Conservation (phyloP, 2,797 vertebrate species). For the Ispidina lecontei region DNA sequence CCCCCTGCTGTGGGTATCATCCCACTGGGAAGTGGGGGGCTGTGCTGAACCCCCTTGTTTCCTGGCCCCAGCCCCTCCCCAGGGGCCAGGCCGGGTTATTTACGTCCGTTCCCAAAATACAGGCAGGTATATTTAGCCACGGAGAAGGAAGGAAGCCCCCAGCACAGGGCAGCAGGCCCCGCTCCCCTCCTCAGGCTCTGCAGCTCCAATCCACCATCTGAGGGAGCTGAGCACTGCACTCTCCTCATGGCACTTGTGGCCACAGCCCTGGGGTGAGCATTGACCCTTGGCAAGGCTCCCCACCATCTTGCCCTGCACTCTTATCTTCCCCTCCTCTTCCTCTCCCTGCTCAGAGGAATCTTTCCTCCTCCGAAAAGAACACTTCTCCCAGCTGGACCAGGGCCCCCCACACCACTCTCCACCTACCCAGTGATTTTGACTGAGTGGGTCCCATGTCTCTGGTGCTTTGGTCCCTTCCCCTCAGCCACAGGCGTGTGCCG, state of each 20-base stretch:
- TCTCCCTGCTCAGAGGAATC: background rate
- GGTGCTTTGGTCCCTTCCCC: conserved; percentile 83
- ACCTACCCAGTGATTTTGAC: conserved; percentile 94
- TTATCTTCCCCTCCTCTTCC: background rate
- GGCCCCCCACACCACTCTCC: accelerated
- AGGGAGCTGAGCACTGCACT: accelerated
- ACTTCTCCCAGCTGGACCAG: accelerated
- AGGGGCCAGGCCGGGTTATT: background rate
- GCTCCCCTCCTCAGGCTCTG: background rate
- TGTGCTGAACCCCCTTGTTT: accelerated
- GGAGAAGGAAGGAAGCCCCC: background rate
- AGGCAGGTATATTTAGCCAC: background rate
- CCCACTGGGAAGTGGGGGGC: accelerated
- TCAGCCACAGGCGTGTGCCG: conserved; percentile 87
- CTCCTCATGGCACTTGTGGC: background rate
- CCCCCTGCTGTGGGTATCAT: accelerated
- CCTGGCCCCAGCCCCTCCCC: background rate
- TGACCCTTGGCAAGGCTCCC: background rate
- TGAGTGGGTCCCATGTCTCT: conserved; percentile 92
- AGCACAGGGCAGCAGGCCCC: background rate
- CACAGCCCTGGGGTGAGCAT: accelerated
- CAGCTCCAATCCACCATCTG: accelerated
- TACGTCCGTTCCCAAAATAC: background rate
- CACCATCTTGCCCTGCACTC: accelerated
- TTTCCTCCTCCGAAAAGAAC: background rate